Evolutionary conservation across 2,797 vertebrate species (phyloP).

Genomic region (Karalla daura): DNA sequence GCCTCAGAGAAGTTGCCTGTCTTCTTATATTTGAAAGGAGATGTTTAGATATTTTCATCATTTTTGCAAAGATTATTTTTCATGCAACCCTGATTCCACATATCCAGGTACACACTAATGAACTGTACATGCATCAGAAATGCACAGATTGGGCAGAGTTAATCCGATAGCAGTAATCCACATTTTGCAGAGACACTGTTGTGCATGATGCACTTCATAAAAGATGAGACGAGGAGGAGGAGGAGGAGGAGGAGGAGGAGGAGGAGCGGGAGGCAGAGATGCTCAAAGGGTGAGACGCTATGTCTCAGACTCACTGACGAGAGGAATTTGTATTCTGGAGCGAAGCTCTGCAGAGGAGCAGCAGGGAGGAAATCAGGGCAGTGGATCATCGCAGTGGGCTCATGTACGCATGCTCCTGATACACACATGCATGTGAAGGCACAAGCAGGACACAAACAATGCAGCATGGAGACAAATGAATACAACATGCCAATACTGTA

Average conservation of each 20-base stretch:
- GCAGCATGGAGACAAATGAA: conserved; percentile 1
- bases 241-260: conserved; percentile 23
- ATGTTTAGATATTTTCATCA: background rate
- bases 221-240: conserved; percentile 21
- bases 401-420: conserved; percentile 36
- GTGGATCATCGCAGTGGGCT: conserved; percentile 70
- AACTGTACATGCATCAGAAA: background rate
- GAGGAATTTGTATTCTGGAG: conserved; percentile 69
- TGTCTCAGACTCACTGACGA: conserved; percentile 57
- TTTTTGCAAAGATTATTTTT: background rate
- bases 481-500: background rate
- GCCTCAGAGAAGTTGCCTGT: background rate
- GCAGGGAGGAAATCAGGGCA: conserved; percentile 71
- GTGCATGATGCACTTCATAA: conserved; percentile 21
- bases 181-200: conserved; percentile 12
- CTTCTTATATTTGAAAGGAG: background rate
- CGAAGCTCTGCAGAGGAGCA: conserved; percentile 64
- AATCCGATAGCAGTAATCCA: background rate
- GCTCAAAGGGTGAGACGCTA: conserved; percentile 54
- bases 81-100: background rate
- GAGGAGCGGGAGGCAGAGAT: conserved; percentile 36
- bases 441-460: background rate
- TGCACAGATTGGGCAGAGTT: conserved; percentile 4
- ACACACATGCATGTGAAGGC: conserved; percentile 19
- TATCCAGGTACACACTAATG: conserved; percentile 2